Percentiles rank a stretch among this genome's conserved stretches.
Evolutionary conservation across 2,888 invertebrate genomes (phyloP).

Genomic region (Phaonia tiefii): DNA sequence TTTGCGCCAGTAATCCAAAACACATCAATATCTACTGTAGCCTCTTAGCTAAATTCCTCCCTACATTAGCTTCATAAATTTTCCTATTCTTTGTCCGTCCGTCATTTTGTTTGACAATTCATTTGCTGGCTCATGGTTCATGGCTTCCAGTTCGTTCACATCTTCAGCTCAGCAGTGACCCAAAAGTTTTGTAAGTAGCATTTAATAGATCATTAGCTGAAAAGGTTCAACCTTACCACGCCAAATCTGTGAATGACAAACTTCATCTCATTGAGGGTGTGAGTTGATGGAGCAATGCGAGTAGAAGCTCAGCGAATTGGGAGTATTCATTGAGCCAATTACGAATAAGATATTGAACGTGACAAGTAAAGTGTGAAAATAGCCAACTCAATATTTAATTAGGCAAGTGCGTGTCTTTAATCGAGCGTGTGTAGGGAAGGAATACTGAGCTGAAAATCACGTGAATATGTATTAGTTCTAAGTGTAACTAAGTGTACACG

Average conservation of each 20-base stretch:
- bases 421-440: constrained; percentile 33
- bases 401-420: constrained; percentile 48
- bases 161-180: not conserved
- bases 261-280: too few species aligned
- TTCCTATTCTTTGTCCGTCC: not conserved
- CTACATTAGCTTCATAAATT: too few species aligned
- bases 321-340: not conserved
- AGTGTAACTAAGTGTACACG: too few species aligned
- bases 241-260: too few species aligned
- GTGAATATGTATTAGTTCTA: not conserved
- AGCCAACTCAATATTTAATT: constrained; percentile 60
- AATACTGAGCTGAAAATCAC: not conserved
- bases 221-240: constrained; percentile 13
- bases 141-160: too few species aligned
- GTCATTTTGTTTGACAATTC: not conserved
- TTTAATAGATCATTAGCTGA: constrained; percentile 54
- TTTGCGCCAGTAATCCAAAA: constrained; percentile 31
- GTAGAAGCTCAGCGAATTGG: too few species aligned
- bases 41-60: not conserved
- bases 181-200: constrained; percentile 43
- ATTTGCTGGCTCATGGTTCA: not conserved
- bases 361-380: constrained; percentile 54
- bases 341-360: not conserved
- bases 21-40: constrained; percentile 31
- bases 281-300: too few species aligned